A percentile compares a stretch with the other conserved stretches of the same genome.
phyloP scores from a whole-genome alignment of 2,113 vertebrate genomes.

The Grus americana region DNA sequence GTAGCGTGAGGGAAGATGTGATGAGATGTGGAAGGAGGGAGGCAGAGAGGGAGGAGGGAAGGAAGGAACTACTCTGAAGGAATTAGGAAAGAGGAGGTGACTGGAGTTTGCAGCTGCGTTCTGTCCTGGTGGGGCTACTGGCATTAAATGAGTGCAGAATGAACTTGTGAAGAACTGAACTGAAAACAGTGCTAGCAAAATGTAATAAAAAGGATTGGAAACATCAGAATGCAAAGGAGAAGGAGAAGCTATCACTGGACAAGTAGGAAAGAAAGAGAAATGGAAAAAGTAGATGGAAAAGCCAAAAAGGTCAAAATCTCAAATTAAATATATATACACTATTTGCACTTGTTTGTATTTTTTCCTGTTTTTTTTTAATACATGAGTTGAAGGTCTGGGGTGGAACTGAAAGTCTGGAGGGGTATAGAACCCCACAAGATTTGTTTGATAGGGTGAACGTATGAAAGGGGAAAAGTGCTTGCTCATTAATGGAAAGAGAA shows the following conservation, averaged over 20 bases:
- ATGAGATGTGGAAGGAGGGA: neutral
- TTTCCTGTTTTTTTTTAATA: neutral
- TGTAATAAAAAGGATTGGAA: neutral
- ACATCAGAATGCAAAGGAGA: neutral
- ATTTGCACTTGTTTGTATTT: neutral
- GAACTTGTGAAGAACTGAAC: neutral
- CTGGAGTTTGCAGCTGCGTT: neutral
- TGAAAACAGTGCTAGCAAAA: neutral
- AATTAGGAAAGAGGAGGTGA: neutral
- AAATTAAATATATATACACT: neutral
- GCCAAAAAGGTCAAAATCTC: neutral
- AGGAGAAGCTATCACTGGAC: neutral
- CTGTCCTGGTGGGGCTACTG: neutral
- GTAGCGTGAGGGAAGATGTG: neutral
- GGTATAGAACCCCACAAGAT: rapidly evolving
- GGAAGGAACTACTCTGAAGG: neutral
- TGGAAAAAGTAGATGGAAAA: neutral
- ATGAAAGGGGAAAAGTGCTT: neutral
- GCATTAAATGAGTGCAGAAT: neutral
- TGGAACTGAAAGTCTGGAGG: neutral
- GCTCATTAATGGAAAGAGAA: neutral
- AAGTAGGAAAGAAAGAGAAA: neutral
- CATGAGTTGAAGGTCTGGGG: neutral
- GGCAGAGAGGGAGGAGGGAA: neutral
- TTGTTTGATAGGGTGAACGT: neutral